phyloP scores from a whole-genome alignment of 2,113 vertebrate genomes.

The Pollimyrus isidori region DNA sequence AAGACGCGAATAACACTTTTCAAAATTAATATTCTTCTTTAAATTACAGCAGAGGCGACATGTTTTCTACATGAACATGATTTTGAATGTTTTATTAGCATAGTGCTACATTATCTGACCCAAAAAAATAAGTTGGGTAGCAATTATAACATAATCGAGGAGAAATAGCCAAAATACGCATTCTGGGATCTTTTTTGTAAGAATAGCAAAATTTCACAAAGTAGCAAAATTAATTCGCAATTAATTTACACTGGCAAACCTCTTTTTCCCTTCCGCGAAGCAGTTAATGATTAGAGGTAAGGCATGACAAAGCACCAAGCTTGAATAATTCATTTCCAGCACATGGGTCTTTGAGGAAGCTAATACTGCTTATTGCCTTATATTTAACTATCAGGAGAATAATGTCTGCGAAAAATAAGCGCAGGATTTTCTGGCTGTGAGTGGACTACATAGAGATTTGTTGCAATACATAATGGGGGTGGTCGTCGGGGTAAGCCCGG shows the following conservation, averaged over 20 bases:
- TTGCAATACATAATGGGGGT: constrained; percentile 76
- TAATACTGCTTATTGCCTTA: constrained; percentile 41
- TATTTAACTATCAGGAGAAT: constrained; percentile 63
- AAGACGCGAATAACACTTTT: not conserved
- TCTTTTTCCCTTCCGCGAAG: not conserved
- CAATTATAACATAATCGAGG: not conserved
- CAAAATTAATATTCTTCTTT: not conserved
- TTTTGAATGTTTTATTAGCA: not conserved
- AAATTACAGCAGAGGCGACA: not conserved
- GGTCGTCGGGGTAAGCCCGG: constrained; percentile 44
- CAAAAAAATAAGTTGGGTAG: not conserved
- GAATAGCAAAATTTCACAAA: constrained; percentile 1
- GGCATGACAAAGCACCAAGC: not conserved
- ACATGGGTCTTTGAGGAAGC: not conserved
- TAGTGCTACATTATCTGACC: not conserved
- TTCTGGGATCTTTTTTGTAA: not conserved
- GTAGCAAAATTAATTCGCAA: constrained; percentile 5
- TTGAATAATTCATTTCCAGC: constrained; percentile 6
- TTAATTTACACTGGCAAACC: not conserved
- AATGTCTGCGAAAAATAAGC: constrained; percentile 54
- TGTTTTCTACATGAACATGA: not conserved
- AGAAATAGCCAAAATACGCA: not conserved
- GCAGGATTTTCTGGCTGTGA: constrained; percentile 74
- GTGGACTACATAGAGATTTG: constrained; percentile 72
- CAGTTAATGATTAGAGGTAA: not conserved